These are phyloP conservation scores for Eupithecia dodoneata DNA, from an alignment of 2,888 invertebrate genomes.

Conservation along the genomic window DNA sequence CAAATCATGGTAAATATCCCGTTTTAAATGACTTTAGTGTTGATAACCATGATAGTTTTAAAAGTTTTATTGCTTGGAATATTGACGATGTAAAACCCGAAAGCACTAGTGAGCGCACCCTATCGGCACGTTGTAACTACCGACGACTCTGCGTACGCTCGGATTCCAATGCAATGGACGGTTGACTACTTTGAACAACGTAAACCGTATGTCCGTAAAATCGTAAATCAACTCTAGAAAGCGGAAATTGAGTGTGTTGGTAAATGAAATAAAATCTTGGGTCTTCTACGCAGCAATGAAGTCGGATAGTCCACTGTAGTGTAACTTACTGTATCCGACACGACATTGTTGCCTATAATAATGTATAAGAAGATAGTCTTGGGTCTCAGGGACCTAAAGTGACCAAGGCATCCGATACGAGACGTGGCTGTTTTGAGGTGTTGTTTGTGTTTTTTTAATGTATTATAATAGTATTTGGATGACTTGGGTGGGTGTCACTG, in stretches of 20 bases:
- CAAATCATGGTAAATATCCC: too few species aligned
- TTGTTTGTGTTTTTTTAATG: not conserved
- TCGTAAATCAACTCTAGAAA: slow-evolving; percentile 10
- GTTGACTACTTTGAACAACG: not conserved
- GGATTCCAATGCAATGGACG: too few species aligned
- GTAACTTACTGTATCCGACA: not conserved
- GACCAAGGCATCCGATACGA: not conserved
- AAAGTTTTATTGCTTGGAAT: too few species aligned
- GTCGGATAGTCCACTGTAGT: not conserved
- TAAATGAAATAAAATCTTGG: slow-evolving; percentile 12
- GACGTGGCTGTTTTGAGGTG: not conserved
- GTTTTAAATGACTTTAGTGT: too few species aligned
- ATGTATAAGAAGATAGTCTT: not conserved
- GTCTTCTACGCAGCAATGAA: not conserved
- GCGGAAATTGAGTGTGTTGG: slow-evolving; percentile 6
- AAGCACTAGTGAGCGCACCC: too few species aligned
- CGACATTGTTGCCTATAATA: not conserved
- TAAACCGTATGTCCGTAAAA: not conserved
- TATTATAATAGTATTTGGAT: not conserved
- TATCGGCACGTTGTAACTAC: too few species aligned
- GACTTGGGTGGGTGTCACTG: not conserved
- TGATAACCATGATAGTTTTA: too few species aligned
- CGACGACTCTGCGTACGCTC: too few species aligned
- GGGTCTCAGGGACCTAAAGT: not conserved
- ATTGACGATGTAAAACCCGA: too few species aligned